Evolutionary conservation across 1,140 invertebrate species (phyloP).

Genomic region (Eriocheir sinensis): DNA sequence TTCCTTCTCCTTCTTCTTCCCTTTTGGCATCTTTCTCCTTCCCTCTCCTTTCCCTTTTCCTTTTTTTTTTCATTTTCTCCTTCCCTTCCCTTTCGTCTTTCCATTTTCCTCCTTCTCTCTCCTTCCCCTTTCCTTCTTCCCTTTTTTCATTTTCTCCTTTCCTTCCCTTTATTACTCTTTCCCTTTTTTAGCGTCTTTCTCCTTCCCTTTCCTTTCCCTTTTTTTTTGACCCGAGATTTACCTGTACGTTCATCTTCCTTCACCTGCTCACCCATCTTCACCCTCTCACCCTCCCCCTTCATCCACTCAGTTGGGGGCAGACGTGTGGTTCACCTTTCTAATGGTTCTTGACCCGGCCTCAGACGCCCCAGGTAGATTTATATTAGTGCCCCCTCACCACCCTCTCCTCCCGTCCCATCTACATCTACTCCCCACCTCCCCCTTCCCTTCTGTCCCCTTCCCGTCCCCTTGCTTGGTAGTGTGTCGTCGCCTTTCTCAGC

Average conservation of each 20-base stretch:
- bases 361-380: no score
- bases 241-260: background rate
- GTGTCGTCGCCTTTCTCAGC: background rate
- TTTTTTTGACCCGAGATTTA: no score
- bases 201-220: no score
- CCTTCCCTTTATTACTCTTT: background rate
- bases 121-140: background rate
- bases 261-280: background rate
- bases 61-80: background rate
- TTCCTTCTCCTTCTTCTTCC: no score
- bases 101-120: background rate
- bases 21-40: background rate
- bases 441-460: background rate
- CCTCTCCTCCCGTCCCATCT: background rate
- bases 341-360: no score
- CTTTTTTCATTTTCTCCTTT: background rate
- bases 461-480: background rate
- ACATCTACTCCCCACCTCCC: background rate
- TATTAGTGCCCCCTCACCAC: background rate
- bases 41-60: background rate
- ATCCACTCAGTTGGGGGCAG: no score
- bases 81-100: background rate
- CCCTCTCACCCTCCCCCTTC: background rate
- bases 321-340: no score
- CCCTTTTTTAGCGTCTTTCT: background rate